Percentiles rank a stretch among this genome's conserved stretches.
phyloP scores from a whole-genome alignment of 23 tunicate genomes.

The Trididemnum miniatum region DNA sequence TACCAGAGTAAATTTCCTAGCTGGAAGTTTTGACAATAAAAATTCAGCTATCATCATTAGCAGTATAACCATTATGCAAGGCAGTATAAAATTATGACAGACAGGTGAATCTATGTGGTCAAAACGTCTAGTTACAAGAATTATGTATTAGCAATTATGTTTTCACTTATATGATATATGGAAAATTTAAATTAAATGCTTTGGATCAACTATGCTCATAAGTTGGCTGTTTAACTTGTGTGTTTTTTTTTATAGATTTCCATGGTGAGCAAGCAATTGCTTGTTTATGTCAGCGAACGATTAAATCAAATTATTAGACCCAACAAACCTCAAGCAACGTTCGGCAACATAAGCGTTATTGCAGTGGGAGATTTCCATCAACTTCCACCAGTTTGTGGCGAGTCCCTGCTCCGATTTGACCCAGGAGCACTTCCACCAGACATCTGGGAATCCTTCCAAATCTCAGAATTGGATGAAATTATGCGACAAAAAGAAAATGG shows the following conservation, averaged over 20 bases:
- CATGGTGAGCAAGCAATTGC: conserved; percentile 7
- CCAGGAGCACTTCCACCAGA: not conserved
- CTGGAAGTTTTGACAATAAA: too few relatives aligned
- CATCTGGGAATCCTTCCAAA: not conserved
- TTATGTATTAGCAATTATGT: too few relatives aligned
- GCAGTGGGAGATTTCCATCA: conserved; percentile 32
- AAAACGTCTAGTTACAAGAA: too few relatives aligned
- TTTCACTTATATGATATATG: too few relatives aligned
- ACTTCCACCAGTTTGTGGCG: conserved; percentile 10
- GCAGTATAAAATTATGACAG: too few relatives aligned
- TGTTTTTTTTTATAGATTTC: conserved; percentile 8
- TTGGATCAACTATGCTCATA: too few relatives aligned
- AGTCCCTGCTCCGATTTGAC: not conserved
- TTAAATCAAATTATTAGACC: conserved; percentile 12
- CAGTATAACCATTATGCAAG: too few relatives aligned
- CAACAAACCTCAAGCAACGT: not conserved
- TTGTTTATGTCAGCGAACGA: not conserved
- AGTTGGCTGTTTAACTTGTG: too few relatives aligned
- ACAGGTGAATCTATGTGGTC: too few relatives aligned
- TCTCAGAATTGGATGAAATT: not conserved
- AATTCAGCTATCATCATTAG: too few relatives aligned
- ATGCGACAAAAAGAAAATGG: conserved; percentile 12
- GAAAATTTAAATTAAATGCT: too few relatives aligned
- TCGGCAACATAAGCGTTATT: not conserved
- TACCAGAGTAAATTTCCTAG: too few relatives aligned